Conservation (phyloP, 2,113 vertebrate species). For the Pluvialis apricaria region DNA sequence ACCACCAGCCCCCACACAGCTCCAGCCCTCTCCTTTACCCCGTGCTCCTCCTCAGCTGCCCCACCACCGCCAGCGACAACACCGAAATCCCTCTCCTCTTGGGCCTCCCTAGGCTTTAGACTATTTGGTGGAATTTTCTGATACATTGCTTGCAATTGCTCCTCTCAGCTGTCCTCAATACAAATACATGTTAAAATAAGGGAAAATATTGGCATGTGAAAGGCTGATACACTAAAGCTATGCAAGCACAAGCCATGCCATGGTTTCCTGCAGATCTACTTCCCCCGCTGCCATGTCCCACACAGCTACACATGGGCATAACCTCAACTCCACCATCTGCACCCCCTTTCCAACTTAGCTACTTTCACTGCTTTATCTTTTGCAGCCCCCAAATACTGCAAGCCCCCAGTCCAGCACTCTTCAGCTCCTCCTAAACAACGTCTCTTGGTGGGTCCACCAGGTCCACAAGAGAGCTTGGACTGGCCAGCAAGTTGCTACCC, state of each 20-base stretch:
- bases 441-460: background rate
- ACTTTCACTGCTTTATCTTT: background rate
- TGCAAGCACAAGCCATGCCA: background rate
- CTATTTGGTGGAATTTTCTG: background rate
- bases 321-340: background rate
- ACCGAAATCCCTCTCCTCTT: rapidly evolving
- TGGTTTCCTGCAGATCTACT: background rate
- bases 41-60: background rate
- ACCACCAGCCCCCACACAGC: background rate
- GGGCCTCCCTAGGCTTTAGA: background rate
- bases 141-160: background rate
- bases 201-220: background rate
- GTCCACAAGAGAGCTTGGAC: background rate
- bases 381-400: background rate
- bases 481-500: background rate
- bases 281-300: background rate
- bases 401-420: background rate
- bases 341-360: background rate
- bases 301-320: background rate
- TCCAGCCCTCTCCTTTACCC: background rate
- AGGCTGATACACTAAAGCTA: background rate
- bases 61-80: rapidly evolving
- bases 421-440: rapidly evolving
- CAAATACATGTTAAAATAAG: background rate
- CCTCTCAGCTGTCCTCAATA: background rate